Conservation (phyloP, 2,888 invertebrate species). For the Chironomus tentans region DNA sequence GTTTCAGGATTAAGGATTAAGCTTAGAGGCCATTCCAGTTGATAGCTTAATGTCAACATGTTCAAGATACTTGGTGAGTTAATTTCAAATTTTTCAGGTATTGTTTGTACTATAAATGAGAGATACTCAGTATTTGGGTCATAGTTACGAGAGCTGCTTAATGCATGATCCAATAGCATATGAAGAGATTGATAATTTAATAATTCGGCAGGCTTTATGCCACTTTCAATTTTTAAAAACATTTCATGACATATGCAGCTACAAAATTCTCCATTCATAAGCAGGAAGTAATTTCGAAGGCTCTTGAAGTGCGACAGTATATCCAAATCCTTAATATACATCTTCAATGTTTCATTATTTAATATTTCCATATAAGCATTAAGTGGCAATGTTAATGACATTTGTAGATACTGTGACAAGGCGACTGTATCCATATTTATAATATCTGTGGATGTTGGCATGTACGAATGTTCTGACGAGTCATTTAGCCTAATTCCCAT, state of each 20-base stretch:
- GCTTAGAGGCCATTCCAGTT: constrained; percentile 68
- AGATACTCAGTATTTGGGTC: constrained; percentile 53
- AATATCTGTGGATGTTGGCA: constrained; percentile 5
- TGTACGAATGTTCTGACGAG: neutral
- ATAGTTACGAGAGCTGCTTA: constrained; percentile 55
- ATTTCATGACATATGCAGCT: constrained; percentile 60
- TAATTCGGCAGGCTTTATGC: constrained; percentile 54
- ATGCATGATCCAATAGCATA: constrained; percentile 57
- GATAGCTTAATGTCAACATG: constrained; percentile 59
- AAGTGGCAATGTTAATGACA: constrained; percentile 59
- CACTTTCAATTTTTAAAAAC: constrained; percentile 56
- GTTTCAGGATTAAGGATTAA: constrained; percentile 64
- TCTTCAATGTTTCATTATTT: constrained; percentile 61
- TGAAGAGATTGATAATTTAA: constrained; percentile 61
- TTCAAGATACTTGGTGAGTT: constrained; percentile 58
- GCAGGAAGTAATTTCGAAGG: constrained; percentile 66
- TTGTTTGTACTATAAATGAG: constrained; percentile 52
- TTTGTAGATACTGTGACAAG: constrained; percentile 52
- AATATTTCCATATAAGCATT: constrained; percentile 59
- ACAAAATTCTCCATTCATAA: constrained; percentile 72
- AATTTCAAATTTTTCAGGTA: constrained; percentile 54
- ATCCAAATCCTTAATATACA: constrained; percentile 54
- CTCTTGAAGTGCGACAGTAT: constrained; percentile 59
- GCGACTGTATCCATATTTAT: constrained; percentile 34
- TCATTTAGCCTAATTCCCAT: constrained; percentile 5